Evolutionary conservation across 2,113 vertebrate species (phyloP), one percentile per base, ranked within the genome.

Genomic region (Phasianus colchicus): DNA sequence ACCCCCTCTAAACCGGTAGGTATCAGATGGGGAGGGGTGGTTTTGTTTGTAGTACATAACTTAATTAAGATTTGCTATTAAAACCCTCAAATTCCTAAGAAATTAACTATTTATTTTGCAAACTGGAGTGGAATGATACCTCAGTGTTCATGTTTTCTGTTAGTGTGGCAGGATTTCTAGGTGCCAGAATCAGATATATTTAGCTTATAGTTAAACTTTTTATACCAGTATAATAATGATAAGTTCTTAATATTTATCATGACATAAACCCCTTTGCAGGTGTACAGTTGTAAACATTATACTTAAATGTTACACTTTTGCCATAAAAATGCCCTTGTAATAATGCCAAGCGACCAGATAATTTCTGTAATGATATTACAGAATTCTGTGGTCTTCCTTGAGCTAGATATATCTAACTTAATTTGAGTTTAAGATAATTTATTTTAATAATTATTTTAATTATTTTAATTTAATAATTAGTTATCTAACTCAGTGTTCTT

Each of bases 1-100:
- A 52, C 98, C 97, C 36, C 96, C 0, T 20, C 66, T 98, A 24
- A 50, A 18, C 14, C 16, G 80, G 98, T 98, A 80, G 73, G 94
- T 96, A 42, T 52, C 66, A 57, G 63, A 1, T 29, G 20, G 36
- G 16, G 11, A 3, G 22, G 63, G 18, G 11, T 42, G 36, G 29
- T 57, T 69, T 45, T 19, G 29, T 48, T 61, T 63, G 4, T 22
- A 3, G 1, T 82, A 32, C 0, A 0, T 50, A 73, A 40, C 8
- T 70, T n/a, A 58, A n/a, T 25, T 70, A 64, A 64, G 9, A 32
- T 4, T n/a, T 52, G 11, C 36, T 61, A 27, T 66, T 87, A 83
- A 92, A 69, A 3, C 9, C 7, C 25, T 20, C 3, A 15, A 63
- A 93, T 54, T 42, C 14, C 27, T 52, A 64, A 88, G 42, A 25